Conservation (phyloP, 1,140 invertebrate genomes). For the Paraescarpia echinospica region DNA sequence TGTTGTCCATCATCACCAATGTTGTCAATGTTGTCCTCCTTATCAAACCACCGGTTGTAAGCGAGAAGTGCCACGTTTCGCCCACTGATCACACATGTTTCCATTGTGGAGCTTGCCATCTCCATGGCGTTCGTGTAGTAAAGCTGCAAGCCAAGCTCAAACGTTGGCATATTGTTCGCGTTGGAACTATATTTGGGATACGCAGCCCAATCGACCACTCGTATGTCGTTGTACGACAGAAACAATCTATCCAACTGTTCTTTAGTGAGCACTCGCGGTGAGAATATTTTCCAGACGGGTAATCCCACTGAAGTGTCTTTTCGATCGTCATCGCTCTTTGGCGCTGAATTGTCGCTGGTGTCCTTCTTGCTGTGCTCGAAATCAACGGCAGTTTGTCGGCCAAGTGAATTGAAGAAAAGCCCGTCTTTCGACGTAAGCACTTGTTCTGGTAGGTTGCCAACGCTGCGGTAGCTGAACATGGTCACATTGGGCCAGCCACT, state of each 20-base stretch:
- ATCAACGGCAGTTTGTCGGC: slow-evolving; percentile 57
- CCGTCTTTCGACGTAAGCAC: slow-evolving; percentile 62
- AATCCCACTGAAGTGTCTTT: slow-evolving; percentile 50
- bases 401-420: slow-evolving; percentile 58
- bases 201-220: slow-evolving; percentile 64
- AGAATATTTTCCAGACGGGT: slow-evolving; percentile 66
- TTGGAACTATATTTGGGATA: slow-evolving; percentile 66
- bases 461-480: slow-evolving; percentile 57
- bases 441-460: slow-evolving; percentile 44
- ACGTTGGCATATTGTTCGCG: slow-evolving; percentile 57
- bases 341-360: background rate
- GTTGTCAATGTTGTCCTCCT: slow-evolving; percentile 38
- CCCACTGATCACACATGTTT: slow-evolving; percentile 70
- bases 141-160: slow-evolving; percentile 63
- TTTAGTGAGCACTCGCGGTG: slow-evolving; percentile 56
- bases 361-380: slow-evolving; percentile 2
- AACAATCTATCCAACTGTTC: slow-evolving; percentile 62
- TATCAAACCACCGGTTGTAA: slow-evolving; percentile 53
- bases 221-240: slow-evolving; percentile 53
- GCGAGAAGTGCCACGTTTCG: slow-evolving; percentile 69
- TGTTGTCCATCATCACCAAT: background rate
- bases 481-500: slow-evolving; percentile 60
- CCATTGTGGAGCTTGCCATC: slow-evolving; percentile 72
- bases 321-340: slow-evolving; percentile 30
- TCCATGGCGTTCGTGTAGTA: slow-evolving; percentile 73